Evolutionary conservation across 2,113 vertebrate genomes (phyloP).

Genomic region (Corydoras maculifer): DNA sequence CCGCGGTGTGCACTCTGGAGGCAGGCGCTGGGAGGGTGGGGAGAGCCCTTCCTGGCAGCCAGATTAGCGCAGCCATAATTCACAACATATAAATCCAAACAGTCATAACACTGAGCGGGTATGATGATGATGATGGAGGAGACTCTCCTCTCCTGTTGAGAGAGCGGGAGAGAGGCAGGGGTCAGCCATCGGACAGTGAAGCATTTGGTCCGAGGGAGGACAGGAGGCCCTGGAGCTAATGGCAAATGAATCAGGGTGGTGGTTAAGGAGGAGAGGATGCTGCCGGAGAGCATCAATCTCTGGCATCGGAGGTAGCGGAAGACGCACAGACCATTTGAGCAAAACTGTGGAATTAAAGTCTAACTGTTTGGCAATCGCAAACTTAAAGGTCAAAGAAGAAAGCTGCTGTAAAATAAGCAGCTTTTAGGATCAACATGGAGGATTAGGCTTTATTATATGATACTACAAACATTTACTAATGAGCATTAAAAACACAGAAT

Average conservation of each 20-base stretch:
- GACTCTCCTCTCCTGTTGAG: not conserved
- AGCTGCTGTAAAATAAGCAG: no score
- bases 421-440: no score
- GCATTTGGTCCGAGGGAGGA: constrained; percentile 31
- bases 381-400: no score
- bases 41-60: constrained; percentile 36
- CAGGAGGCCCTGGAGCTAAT: constrained; percentile 33
- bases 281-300: constrained; percentile 30
- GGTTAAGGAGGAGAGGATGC: constrained; percentile 16
- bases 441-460: no score
- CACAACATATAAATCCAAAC: constrained; percentile 44
- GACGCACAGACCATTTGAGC: not conserved
- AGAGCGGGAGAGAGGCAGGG: constrained; percentile 14
- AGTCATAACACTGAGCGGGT: constrained; percentile 33
- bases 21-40: not conserved
- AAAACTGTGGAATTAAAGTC: no score
- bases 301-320: not conserved
- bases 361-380: no score
- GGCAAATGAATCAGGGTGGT: constrained; percentile 39
- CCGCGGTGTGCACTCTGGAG: constrained; percentile 10
- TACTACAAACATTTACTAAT: no score
- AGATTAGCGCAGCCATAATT: constrained; percentile 38
- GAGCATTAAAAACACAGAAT: no score
- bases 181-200: constrained; percentile 34
- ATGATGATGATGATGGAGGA: constrained; percentile 27